Base-by-base conservation (phyloP, 2,113 vertebrate species). In the Hyaena hyaena region DNA sequence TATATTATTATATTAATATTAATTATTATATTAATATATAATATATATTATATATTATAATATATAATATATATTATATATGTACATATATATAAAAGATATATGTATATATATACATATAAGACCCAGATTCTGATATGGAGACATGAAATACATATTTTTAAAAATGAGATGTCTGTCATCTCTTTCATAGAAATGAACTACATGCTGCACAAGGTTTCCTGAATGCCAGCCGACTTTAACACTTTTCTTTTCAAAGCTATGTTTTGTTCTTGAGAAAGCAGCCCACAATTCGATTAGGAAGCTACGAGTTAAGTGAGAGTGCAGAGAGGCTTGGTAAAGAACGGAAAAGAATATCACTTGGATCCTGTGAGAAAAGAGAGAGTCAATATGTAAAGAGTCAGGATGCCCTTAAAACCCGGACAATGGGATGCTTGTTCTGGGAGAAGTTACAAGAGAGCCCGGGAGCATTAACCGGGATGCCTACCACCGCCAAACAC, bases 151-250 rank as follows among this genome's bases (percentile, higher is more conserved):
- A 98, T 90, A 91, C 63, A 94, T 65, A 98, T 98, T 98, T 98
- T 98, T 97, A 97, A 98, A 98, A 98, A 96, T 82, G 97, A 97
- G 97, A 96, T 94, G 96, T 94, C 98, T 98, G 97, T 98, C 97
- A 98, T 98, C 99, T 98, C 98, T 99, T 99, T 98, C 99, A 99
- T 99, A 98, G 98, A 99, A 99, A 99, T 99, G 98, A 39, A 39
- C 98, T 98, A 98, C 98, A 98, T 98, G 98, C 98, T 98, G 98
- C 98, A 98, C 98, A 98, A 99, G 98, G 86, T 98, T 96, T 97
- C 95, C 98, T 69, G 9, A 1, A 97, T 98, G 98, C 99, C 98
- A 99, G 99, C 97, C 98, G 98, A 97, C 88, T 97, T 98, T 97
- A 98, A 98, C 98, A 98, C 96, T 95, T 98, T 97, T 94, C 95